Percentiles rank a stretch among this genome's conserved stretches.
Conservation (phyloP, 2,888 invertebrate genomes). For the Colletes collaris region DNA sequence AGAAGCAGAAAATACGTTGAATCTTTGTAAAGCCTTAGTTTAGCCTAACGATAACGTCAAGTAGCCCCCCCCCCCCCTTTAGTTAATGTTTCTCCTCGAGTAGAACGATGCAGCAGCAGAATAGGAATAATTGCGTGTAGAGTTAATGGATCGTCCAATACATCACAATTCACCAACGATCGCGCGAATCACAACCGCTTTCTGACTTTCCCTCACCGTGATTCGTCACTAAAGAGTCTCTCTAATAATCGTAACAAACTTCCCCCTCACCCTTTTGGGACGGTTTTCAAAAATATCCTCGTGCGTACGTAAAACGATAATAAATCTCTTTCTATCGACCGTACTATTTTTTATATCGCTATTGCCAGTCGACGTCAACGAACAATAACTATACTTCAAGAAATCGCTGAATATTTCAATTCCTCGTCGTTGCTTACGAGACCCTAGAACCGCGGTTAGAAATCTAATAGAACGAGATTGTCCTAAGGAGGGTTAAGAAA, state of each 20-base stretch:
- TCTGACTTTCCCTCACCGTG: slow-evolving; percentile 1
- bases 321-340: neutral
- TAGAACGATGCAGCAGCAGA: slow-evolving; percentile 37
- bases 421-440: no score
- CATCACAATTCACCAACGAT: neutral
- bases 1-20: slow-evolving; percentile 25
- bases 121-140: neutral
- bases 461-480: no score
- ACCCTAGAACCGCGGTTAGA: no score
- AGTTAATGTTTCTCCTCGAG: slow-evolving; percentile 14
- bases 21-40: slow-evolving; percentile 73
- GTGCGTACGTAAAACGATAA: neutral
- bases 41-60: slow-evolving; percentile 58
- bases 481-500: no score
- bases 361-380: slow-evolving; percentile 12
- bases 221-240: slow-evolving; percentile 11
- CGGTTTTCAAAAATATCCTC: slow-evolving; percentile 11
- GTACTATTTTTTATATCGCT: neutral
- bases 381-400: slow-evolving; percentile 1
- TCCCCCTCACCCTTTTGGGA: slow-evolving; percentile 20
- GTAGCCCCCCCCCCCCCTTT: slow-evolving; percentile 30
- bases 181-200: neutral
- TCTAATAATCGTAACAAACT: neutral
- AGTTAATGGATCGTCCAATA: neutral
- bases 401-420: neutral